phyloP scores from a whole-genome alignment of 2,797 vertebrate species.

The Rhinella marina region DNA sequence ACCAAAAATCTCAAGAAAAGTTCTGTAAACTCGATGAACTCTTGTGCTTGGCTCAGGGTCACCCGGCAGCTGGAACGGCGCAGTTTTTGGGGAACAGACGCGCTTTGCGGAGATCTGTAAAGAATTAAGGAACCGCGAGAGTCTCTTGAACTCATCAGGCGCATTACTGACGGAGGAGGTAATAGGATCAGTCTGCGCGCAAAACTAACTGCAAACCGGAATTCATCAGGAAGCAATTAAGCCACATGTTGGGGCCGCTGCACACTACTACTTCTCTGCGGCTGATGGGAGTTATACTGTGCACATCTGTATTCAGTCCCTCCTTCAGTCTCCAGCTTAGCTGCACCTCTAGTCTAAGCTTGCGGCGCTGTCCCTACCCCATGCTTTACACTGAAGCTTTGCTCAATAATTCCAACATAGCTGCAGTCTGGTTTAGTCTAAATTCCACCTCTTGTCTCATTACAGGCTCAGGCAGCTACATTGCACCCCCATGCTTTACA shows the following conservation, averaged over 20 bases:
- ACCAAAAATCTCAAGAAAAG: too few species aligned
- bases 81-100: background rate
- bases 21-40: too few species aligned
- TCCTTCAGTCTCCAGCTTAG: too few species aligned
- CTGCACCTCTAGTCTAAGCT: too few species aligned
- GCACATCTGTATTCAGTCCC: too few species aligned
- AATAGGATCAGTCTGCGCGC: background rate
- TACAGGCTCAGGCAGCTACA: too few species aligned
- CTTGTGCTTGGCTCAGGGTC: background rate
- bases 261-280: background rate
- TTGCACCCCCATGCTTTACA: too few species aligned
- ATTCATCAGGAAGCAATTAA: conserved; percentile 4
- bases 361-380: background rate
- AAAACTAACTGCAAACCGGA: background rate
- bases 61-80: background rate
- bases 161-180: background rate
- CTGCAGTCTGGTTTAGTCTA: too few species aligned
- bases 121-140: conserved; percentile 33
- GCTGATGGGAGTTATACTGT: too few species aligned
- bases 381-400: background rate
- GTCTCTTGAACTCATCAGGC: background rate
- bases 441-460: too few species aligned
- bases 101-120: background rate
- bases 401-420: background rate
- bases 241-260: background rate